Conservation (phyloP, 1,140 invertebrate genomes). For the Polyergus mexicanus region DNA sequence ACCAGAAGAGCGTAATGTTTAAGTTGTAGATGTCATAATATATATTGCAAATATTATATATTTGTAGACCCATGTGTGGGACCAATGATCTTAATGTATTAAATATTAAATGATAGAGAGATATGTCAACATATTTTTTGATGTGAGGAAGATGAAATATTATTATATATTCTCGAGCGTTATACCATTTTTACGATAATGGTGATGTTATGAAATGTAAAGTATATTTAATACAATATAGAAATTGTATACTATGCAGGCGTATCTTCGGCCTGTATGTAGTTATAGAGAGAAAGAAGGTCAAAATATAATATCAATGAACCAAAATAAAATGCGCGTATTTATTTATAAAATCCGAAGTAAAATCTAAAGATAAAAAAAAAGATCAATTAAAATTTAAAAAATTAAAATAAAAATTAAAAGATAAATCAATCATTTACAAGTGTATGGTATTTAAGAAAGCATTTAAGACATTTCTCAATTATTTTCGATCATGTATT, state of each 20-base stretch:
- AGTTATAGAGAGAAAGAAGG: conserved; percentile 60
- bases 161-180: conserved; percentile 41
- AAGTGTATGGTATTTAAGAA: too few species aligned
- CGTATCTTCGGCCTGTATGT: conserved; percentile 65
- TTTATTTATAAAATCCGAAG: conserved; percentile 4
- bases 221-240: conserved; percentile 76
- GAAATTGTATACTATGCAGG: conserved; percentile 69
- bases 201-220: conserved; percentile 77
- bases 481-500: too few species aligned
- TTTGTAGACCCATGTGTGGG: conserved; percentile 73
- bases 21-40: conserved; percentile 81
- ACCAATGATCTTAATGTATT: conserved; percentile 80
- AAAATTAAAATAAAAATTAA: too few species aligned
- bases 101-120: conserved; percentile 57
- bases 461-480: too few species aligned
- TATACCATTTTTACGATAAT: conserved; percentile 71
- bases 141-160: conserved; percentile 49
- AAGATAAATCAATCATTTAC: too few species aligned
- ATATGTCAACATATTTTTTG: conserved; percentile 70
- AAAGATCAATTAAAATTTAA: too few species aligned
- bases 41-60: conserved; percentile 79
- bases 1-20: conserved; percentile 71
- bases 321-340: not conserved
- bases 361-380: too few species aligned
- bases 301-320: conserved; percentile 65